phyloP scores from a whole-genome alignment of 2,113 vertebrate species.

The Ictidomys tridecemlineatus region DNA sequence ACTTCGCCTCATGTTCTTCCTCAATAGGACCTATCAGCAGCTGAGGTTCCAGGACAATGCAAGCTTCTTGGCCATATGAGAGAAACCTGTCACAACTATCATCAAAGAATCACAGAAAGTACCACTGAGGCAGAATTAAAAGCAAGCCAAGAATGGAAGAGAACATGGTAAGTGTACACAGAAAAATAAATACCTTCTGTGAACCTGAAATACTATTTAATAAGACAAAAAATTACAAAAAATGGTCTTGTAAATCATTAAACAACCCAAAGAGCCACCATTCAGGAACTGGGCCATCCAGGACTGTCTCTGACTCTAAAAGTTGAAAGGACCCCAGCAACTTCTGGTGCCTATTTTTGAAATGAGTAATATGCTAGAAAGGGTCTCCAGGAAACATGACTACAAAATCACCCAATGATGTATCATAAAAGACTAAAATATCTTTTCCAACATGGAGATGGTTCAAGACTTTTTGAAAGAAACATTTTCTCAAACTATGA shows the following conservation, averaged over 20 bases:
- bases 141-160: background rate
- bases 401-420: background rate
- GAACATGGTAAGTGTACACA: background rate
- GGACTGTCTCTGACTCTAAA: background rate
- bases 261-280: rapidly evolving
- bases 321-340: background rate
- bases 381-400: background rate
- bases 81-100: background rate
- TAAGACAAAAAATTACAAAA: too few species aligned
- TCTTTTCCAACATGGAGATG: background rate
- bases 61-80: rapidly evolving
- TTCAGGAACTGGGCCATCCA: background rate
- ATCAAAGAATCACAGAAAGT: background rate
- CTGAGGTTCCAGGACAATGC: background rate
- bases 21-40: background rate
- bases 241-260: background rate
- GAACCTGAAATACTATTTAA: background rate
- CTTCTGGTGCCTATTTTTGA: background rate
- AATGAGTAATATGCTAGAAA: background rate
- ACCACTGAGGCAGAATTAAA: background rate
- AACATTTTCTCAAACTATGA: background rate
- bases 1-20: too few species aligned
- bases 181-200: background rate
- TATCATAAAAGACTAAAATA: background rate
- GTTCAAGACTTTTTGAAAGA: too few species aligned